Percentiles rank a stretch among this genome's conserved stretches.
Conservation (phyloP, 1,140 invertebrate species). For the Mizuhopecten yessoensis region DNA sequence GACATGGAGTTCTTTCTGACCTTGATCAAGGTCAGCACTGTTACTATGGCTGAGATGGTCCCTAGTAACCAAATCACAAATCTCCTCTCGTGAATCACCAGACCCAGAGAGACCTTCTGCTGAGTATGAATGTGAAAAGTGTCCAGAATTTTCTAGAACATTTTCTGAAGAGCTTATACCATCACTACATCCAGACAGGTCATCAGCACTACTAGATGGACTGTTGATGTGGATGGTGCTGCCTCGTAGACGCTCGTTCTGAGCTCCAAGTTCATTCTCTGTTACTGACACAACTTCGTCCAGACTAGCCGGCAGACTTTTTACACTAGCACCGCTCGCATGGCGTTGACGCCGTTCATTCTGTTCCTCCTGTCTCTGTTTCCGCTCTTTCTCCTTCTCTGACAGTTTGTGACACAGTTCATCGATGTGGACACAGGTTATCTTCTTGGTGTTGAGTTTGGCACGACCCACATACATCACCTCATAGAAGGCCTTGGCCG, state of each 20-base stretch:
- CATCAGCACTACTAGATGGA: conserved; percentile 70
- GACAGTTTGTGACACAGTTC: conserved; percentile 93
- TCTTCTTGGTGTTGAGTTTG: conserved; percentile 87
- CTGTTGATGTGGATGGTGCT: conserved; percentile 63
- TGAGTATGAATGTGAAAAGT: conserved; percentile 48
- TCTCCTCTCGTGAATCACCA: conserved; percentile 49
- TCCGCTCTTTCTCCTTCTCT: conserved; percentile 89
- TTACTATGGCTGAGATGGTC: conserved; percentile 37
- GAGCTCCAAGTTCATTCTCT: conserved; percentile 76
- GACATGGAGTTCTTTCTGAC: conserved; percentile 57
- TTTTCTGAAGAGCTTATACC: conserved; percentile 63
- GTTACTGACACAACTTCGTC: conserved; percentile 74
- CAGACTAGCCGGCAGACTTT: conserved; percentile 77
- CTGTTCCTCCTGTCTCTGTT: conserved; percentile 64
- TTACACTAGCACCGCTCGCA: conserved; percentile 78
- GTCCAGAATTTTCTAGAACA: conserved; percentile 58
- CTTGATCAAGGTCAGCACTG: conserved; percentile 55
- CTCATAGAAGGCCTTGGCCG: conserved; percentile 71
- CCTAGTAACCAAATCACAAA: conserved; percentile 43
- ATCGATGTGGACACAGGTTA: conserved; percentile 94
- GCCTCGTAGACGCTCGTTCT: conserved; percentile 55
- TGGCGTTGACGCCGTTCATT: conserved; percentile 70
- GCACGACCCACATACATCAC: conserved; percentile 77
- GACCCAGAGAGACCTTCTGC: conserved; percentile 46
- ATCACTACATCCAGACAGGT: conserved; percentile 61